A percentile compares a stretch with the other conserved stretches of the same genome.
phyloP scores from a whole-genome alignment of 1,140 invertebrate genomes.

The Copidosoma floridanum region DNA sequence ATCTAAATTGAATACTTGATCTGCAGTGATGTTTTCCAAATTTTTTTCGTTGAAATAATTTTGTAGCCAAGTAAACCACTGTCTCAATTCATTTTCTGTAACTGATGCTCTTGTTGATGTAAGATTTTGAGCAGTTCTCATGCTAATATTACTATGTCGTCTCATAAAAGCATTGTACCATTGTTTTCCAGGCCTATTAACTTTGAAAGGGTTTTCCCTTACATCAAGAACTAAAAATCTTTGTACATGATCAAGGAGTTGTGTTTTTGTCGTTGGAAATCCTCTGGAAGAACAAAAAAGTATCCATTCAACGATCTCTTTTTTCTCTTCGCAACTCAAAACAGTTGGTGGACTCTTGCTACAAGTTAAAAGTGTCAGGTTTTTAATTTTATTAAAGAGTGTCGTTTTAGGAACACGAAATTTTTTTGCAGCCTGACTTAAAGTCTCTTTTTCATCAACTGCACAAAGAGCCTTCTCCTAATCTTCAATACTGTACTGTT shows the following conservation, averaged over 20 bases:
- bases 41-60: conserved; percentile 29
- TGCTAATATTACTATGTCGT: conserved; percentile 29
- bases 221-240: conserved; percentile 36
- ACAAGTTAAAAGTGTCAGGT: not conserved
- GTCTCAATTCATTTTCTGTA: conserved; percentile 25
- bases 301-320: conserved; percentile 38
- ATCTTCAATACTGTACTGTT: no score
- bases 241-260: conserved; percentile 40
- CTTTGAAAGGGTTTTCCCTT: conserved; percentile 33
- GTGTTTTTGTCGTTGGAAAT: conserved; percentile 39
- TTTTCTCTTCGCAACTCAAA: conserved; percentile 36
- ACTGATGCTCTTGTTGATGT: conserved; percentile 28
- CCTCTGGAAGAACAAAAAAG: conserved; percentile 33
- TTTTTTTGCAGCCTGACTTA: not conserved
- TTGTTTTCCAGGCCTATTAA: not conserved
- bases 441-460: not conserved
- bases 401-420: not conserved
- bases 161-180: conserved; percentile 34
- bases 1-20: conserved; percentile 42
- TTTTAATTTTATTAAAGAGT: not conserved
- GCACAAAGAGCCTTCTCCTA: not conserved
- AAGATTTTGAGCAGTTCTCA: conserved; percentile 33
- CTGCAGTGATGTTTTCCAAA: conserved; percentile 28
- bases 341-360: conserved; percentile 27
- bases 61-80: conserved; percentile 31